A percentile compares a stretch with the other conserved stretches of the same genome.
phyloP scores from a whole-genome alignment of 2,888 invertebrate species.

The Hydrotaea diabolus region DNA sequence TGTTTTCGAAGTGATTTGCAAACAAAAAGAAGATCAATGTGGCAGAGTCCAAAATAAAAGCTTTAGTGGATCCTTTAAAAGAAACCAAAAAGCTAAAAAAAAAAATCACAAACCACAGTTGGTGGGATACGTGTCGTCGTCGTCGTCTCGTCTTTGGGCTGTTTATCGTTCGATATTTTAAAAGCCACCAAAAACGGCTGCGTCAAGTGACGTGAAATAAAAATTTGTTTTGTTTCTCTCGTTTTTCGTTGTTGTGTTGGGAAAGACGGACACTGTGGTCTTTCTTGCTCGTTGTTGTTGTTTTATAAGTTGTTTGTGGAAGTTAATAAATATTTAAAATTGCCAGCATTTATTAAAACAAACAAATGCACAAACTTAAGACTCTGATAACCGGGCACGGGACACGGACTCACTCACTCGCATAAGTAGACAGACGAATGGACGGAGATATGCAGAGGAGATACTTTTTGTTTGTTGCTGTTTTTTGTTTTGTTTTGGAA shows the following conservation, averaged over 20 bases:
- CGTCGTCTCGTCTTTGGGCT: too few species aligned
- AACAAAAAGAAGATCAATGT: conserved; percentile 61
- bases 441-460: neutral
- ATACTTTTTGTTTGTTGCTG: neutral
- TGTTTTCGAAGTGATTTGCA: neutral
- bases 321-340: conserved; percentile 51
- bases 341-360: conserved; percentile 45
- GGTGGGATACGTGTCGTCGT: too few species aligned
- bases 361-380: neutral
- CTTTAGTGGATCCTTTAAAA: too few species aligned
- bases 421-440: neutral
- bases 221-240: neutral
- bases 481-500: neutral
- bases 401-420: conserved; percentile 5
- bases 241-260: neutral
- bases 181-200: too few species aligned
- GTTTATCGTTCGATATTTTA: too few species aligned
- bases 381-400: neutral
- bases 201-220: conserved; percentile 5
- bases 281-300: conserved; percentile 28
- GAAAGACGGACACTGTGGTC: neutral
- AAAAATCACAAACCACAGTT: too few species aligned
- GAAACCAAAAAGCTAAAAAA: too few species aligned
- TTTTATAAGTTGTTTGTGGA: neutral
- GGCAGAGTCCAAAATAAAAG: conserved; percentile 14